These are phyloP conservation scores for Poeciliopsis presidionis DNA, from an alignment of 2,797 vertebrate species.

Conservation along the genomic window DNA sequence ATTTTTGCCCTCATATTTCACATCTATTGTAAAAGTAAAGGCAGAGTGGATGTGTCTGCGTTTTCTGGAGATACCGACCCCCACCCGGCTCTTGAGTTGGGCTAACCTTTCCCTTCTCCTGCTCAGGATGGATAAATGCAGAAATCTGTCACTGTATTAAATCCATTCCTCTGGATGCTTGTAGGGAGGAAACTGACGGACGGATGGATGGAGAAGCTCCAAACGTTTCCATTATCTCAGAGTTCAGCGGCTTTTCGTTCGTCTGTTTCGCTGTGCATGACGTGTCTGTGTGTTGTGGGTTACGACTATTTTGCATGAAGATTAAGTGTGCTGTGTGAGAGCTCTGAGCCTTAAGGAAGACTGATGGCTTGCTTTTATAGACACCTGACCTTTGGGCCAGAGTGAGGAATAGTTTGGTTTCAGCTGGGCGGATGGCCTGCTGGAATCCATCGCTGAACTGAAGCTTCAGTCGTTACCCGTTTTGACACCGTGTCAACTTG, in stretches of 20 bases:
- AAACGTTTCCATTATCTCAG: slow-evolving; percentile 39
- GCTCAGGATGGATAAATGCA: slow-evolving; percentile 62
- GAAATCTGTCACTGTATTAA: slow-evolving; percentile 48
- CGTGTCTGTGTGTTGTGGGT: slow-evolving; percentile 59
- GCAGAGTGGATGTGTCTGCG: slow-evolving; percentile 43
- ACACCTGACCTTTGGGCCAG: slow-evolving; percentile 67
- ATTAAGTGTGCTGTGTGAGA: slow-evolving; percentile 63
- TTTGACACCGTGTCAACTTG: not conserved
- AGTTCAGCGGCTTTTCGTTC: slow-evolving; percentile 34
- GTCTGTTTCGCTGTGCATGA: slow-evolving; percentile 38
- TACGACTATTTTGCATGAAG: slow-evolving; percentile 68
- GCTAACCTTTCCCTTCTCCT: slow-evolving; percentile 47
- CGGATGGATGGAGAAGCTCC: slow-evolving; percentile 8
- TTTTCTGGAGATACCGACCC: slow-evolving; percentile 35
- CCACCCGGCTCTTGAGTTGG: slow-evolving; percentile 23
- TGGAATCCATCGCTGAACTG: not conserved
- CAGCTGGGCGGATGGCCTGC: slow-evolving; percentile 12
- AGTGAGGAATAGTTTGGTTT: slow-evolving; percentile 52
- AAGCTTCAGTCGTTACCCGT: not conserved
- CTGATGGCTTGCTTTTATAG: slow-evolving; percentile 52
- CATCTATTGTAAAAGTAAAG: slow-evolving; percentile 50
- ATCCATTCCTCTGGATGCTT: slow-evolving; percentile 32
- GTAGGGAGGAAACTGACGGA: slow-evolving; percentile 15
- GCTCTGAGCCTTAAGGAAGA: slow-evolving; percentile 53
- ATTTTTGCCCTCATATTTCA: slow-evolving; percentile 79